Conservation (phyloP, 2,888 invertebrate species). For the Periphyllus acericola region DNA sequence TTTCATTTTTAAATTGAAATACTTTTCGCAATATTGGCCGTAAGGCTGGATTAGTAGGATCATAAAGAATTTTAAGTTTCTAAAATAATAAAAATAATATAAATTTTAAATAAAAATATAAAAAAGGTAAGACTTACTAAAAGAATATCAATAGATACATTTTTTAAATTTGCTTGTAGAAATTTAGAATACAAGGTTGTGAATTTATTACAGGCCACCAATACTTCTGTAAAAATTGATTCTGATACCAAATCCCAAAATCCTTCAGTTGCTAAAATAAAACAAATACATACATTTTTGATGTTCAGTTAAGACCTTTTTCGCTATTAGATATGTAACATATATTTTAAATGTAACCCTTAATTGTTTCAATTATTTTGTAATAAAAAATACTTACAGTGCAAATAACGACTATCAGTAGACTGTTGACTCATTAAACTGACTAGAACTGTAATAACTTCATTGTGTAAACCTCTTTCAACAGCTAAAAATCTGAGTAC, state of each 20-base stretch:
- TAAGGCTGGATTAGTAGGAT: conserved; percentile 72
- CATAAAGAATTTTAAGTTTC: conserved; percentile 71
- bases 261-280: conserved; percentile 66
- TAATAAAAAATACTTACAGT: conserved; percentile 53
- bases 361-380: not conserved
- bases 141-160: conserved; percentile 71
- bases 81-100: conserved; percentile 65
- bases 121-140: conserved; percentile 68
- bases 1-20: conserved; percentile 44
- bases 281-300: not conserved
- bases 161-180: conserved; percentile 70
- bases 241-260: conserved; percentile 71
- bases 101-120: conserved; percentile 62
- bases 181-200: conserved; percentile 69
- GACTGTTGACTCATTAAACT: conserved; percentile 68
- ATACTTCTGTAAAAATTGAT: conserved; percentile 67
- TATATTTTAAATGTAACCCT: not conserved
- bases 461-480: conserved; percentile 71
- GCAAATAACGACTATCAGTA: conserved; percentile 63
- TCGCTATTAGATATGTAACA: not conserved
- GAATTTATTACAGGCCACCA: conserved; percentile 69
- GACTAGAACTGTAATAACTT: conserved; percentile 71
- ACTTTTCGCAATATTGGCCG: conserved; percentile 62
- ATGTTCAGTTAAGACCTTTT: too few species aligned
- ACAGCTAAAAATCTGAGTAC: conserved; percentile 71